Evolutionary conservation across 2,888 invertebrate genomes (phyloP), one percentile per base, ranked within the genome.

Genomic region (Scaptomyza parva): DNA sequence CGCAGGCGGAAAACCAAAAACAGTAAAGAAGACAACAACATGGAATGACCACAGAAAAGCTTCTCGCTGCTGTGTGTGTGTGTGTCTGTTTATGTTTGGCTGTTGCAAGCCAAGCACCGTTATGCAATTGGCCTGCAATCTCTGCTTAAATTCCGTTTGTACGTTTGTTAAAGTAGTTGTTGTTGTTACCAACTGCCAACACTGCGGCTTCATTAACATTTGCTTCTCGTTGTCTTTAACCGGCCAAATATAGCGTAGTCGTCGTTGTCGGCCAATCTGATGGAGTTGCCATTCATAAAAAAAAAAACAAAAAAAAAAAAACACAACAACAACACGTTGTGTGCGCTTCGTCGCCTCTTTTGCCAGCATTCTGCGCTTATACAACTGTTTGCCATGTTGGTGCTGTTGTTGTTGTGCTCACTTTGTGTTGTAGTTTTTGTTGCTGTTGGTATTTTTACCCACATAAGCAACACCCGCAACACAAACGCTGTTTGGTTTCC

Each of bases 41-140:
- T 62, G 37, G 59, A 64, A 66, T 63, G 62, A 59, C 33, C 60
- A 50, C 51, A 51, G 45, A 5, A 45, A 62, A 51, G 71, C 63
- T 66, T 65, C 55, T 37, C 17, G 11, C 35, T 66, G 63, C 3
- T 22, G 22, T 22, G 22, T 26, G 26, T 26, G 26, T 40, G 35
- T 45, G 50, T 17, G 28, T 41, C 14, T 41, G 30, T 44, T 12
- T 41, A 20, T 57, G 48, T 57, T 52, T 40, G 62, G 54, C 62
- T 70, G 64, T 79, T 79, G 66, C 78, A 69, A 67, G 63, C 61
- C 65, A 69, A 64, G 59, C 59, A 68, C 88, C 65, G 88, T 82
- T 82, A 86, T 82, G 88, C 82, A 82, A 71, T 86, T 85, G 88
- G 76, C 67, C 70, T 67, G 88, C 76, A 87, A 78, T 85, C 82